phyloP scores from a whole-genome alignment of 2,797 vertebrate species.

The Ibycter americanus region DNA sequence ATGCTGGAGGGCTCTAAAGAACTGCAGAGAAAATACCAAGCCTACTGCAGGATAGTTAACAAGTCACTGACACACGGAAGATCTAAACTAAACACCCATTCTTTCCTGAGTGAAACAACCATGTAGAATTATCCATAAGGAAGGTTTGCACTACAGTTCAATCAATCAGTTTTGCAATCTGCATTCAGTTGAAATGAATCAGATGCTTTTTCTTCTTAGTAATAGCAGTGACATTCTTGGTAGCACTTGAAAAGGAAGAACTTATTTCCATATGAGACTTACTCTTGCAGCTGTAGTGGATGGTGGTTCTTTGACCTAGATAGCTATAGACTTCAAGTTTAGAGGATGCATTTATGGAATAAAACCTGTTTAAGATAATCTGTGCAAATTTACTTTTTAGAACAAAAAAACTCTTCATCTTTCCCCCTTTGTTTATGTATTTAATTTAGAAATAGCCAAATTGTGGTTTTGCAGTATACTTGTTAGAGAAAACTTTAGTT shows the following conservation, averaged over 20 bases:
- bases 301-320: neutral
- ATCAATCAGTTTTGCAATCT: neutral
- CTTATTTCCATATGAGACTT: neutral
- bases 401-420: neutral
- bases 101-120: neutral
- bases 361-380: neutral
- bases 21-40: neutral
- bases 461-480: neutral
- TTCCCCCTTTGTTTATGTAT: neutral
- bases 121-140: neutral
- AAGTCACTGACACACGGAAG: neutral
- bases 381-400: neutral
- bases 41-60: neutral
- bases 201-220: neutral
- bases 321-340: neutral
- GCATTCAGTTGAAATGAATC: neutral
- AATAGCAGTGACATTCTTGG: neutral
- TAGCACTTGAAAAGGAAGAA: neutral
- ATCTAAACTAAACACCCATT: neutral
- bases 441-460: neutral
- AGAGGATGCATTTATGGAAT: neutral
- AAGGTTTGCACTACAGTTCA: neutral
- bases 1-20: neutral
- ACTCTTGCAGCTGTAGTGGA: neutral
- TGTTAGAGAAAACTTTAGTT: neutral